Base-by-base conservation (phyloP, 1,140 invertebrate genomes). In the Tetramorium simillimum region DNA sequence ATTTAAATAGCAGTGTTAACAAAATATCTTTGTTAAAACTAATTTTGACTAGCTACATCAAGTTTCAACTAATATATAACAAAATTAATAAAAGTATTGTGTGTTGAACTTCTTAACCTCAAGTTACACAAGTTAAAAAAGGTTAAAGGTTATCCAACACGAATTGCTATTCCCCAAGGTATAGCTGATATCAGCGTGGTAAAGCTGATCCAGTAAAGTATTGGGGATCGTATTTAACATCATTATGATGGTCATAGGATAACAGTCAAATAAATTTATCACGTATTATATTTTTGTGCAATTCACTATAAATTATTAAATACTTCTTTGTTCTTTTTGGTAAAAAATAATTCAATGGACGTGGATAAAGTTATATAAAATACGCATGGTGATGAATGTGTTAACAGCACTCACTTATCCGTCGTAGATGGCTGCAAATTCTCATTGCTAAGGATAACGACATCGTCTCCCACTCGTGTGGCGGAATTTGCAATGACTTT, bases 401-500 rank as follows among this genome's bases (percentile, higher is more conserved):
- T 33, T 33, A 33, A 60, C 16, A 37, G 2, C 7, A 94, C 95
- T 95, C 93, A 97, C 96, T 96, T 96, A 87, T 97, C 96, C 12
- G 92, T 94, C 51, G 95, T 62, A 16, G 95, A 94, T 21, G 95
- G 75, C 51, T 95, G 94, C 84, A 97, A 96, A 81, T 93, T 95
- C 90, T 97, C 96, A 89, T 97, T 97, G 58, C 96, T 97, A 2
- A 98, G 95, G 1, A 99, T 96, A 69, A 98, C 97, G 33, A 97
- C 97, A 91, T 97, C 97, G 92, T 98, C 97, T 24, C 96, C 96
- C 0, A 97, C 92, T 89, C 97, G 96, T 0, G 97, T 97, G 2
- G 97, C 98, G 40, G 97, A 97, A 89, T 98, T 97, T 12, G 97
- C 97, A 58, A 97, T 95, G 0, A 98, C 97, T 12, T 96, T 96